These are phyloP conservation scores for Heliconius eleuchia DNA, from an alignment of 1,140 invertebrate species.

Conservation along the genomic window DNA sequence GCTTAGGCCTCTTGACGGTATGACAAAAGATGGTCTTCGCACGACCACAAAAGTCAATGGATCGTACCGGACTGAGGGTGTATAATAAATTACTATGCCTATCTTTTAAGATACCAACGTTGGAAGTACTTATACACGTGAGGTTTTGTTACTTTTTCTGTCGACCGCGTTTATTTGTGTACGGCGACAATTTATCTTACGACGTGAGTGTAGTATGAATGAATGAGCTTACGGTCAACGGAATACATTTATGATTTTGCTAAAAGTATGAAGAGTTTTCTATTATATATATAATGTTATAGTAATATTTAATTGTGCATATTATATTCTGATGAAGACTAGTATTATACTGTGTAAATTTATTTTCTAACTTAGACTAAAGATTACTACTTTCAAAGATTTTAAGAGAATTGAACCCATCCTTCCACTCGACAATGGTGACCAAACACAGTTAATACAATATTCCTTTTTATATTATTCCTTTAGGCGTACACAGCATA, in stretches of 20 bases:
- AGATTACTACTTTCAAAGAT: background rate
- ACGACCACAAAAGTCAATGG: conserved; percentile 74
- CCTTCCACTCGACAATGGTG: background rate
- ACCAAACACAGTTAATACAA: background rate
- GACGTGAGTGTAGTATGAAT: conserved; percentile 70
- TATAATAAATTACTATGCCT: conserved; percentile 76
- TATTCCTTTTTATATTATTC: background rate
- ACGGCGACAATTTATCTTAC: conserved; percentile 75
- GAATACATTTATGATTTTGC: conserved; percentile 22
- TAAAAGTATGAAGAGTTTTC: conserved; percentile 12
- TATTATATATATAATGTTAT: background rate
- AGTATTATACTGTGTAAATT: background rate
- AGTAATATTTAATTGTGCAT: background rate
- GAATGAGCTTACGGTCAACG: conserved; percentile 56
- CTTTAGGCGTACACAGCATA: background rate
- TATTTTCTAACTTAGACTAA: background rate
- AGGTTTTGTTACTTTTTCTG: conserved; percentile 69
- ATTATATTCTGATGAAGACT: background rate
- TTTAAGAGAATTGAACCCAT: background rate
- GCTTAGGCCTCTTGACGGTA: conserved; percentile 67
- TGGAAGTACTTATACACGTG: conserved; percentile 51
- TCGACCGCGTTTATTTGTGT: conserved; percentile 70
- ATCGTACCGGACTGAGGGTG: conserved; percentile 58
- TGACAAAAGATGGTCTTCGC: conserved; percentile 67
- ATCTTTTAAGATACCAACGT: conserved; percentile 57